Evolutionary conservation across 1,140 invertebrate genomes (phyloP), one percentile per base, ranked within the genome.

Genomic region (Drosophila subpulchrella): DNA sequence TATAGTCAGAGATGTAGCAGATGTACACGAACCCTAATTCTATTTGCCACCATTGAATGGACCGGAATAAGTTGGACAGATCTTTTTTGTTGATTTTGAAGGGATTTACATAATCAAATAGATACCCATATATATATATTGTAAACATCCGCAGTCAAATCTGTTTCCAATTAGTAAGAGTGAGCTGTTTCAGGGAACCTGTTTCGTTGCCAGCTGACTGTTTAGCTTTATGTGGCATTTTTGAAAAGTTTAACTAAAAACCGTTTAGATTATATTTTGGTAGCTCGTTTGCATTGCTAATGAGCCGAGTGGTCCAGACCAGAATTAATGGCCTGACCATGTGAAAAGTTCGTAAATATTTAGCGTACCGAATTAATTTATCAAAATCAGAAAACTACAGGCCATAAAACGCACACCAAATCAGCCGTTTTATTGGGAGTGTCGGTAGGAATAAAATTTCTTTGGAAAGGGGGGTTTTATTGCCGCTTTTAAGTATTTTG

Each of bases 281-380:
- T 47, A 58, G 66, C 63, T 78, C 46, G 65, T 78, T 78, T 77
- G 75, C 75, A 78, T 78, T 78, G 75, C 75, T 77, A 78, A 78
- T 78, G 53, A 77, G 57, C 20, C 36, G 12, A 34, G 55, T 47
- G 60, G 27, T 53, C 50, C 50, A 50, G 50, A 15, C 50, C 50
- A 54, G 71, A 48, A 63, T 65, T 65, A 41, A 48, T 73, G 30
- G 50, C 57, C 57, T 39, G 53, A n/a, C 41, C 72, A 77, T 61
- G 75, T 76, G 63, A 77, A 77, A 77, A 76, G 73, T 75, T 75
- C 56, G 70, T 75, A 55, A 63, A 63, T 51, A 73, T 60, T 73
- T 73, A 66, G 44, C 72, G 54, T 47, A 46, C 75, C 12, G 36
- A 75, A 75, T 67, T 75, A 54, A 76, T 75, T 75, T 59, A 66